phyloP scores from a whole-genome alignment of 2,113 vertebrate genomes.

The Tragulus kanchil region DNA sequence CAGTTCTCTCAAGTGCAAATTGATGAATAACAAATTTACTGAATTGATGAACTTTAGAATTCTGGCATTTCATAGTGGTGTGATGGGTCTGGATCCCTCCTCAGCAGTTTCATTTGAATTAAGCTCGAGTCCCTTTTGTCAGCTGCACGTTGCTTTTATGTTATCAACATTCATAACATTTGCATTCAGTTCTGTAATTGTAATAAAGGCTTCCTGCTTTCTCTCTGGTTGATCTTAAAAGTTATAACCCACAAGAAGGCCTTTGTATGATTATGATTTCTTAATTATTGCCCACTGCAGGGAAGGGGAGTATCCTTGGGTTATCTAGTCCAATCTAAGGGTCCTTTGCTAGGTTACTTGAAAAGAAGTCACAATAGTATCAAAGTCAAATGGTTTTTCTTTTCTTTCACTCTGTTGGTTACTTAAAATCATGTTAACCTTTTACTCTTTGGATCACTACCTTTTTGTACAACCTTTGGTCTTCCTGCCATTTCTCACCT shows the following conservation, averaged over 20 bases:
- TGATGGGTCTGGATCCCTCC: neutral
- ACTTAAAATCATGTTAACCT: neutral
- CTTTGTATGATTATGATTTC: neutral
- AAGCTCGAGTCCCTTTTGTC: neutral
- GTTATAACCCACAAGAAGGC: neutral
- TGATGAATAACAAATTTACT: neutral
- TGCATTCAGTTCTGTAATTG: neutral
- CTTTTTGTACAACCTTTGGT: neutral
- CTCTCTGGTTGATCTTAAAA: neutral
- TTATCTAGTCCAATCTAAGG: neutral
- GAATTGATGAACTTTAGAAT: neutral
- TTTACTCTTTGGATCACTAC: neutral
- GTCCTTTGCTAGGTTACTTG: neutral
- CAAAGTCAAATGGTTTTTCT: neutral
- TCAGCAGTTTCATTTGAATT: neutral
- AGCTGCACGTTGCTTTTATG: neutral
- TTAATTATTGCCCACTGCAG: neutral
- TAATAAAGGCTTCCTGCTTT: conserved; percentile 20
- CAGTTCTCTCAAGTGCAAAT: neutral
- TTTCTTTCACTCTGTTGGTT: neutral
- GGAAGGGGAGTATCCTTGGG: neutral
- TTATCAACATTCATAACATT: neutral
- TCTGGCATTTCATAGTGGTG: neutral
- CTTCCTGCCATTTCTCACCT: neutral
- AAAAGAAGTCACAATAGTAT: neutral